Percentiles rank a stretch among this genome's conserved stretches.
Conservation (phyloP, 1,140 invertebrate genomes). For the Parasteatoda tepidariorum region DNA sequence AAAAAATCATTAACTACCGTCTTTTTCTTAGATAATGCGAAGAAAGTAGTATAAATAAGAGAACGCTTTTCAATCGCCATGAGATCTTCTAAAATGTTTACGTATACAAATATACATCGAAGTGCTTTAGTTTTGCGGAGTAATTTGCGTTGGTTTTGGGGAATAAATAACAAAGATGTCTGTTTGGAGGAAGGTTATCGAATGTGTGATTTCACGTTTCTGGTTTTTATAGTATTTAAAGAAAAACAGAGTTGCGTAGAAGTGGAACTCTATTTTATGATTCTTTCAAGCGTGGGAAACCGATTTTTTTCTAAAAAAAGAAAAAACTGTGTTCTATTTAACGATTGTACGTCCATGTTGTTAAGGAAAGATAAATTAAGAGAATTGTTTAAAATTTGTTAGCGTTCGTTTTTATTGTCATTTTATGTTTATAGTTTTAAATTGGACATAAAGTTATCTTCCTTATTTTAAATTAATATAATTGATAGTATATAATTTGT, state of each 20-base stretch:
- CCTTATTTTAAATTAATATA: background rate
- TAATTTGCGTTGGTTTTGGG: background rate
- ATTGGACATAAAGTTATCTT: background rate
- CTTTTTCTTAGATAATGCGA: conserved; percentile 2
- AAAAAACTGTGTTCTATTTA: background rate
- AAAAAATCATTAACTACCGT: background rate
- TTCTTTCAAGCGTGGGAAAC: conserved; percentile 24
- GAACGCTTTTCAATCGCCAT: conserved; percentile 8
- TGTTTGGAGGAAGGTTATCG: conserved; percentile 19
- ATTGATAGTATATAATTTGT: no score
- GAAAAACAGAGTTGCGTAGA: no score
- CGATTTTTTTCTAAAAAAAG: background rate
- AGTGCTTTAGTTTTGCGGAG: background rate
- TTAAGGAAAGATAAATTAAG: background rate
- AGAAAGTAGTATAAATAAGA: background rate
- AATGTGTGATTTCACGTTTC: conserved; percentile 25
- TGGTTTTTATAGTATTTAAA: background rate
- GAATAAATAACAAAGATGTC: conserved; percentile 17
- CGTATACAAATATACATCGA: background rate
- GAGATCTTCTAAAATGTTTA: conserved; percentile 14
- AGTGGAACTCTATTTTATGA: conserved; percentile 7
- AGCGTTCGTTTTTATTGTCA: background rate
- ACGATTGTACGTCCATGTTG: background rate
- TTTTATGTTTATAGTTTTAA: background rate
- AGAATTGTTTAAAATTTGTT: background rate